Percentiles rank a stretch among this genome's conserved stretches.
These are phyloP conservation scores for Iphiclides podalirius DNA, from an alignment of 2,888 invertebrate species.

Conservation along the genomic window DNA sequence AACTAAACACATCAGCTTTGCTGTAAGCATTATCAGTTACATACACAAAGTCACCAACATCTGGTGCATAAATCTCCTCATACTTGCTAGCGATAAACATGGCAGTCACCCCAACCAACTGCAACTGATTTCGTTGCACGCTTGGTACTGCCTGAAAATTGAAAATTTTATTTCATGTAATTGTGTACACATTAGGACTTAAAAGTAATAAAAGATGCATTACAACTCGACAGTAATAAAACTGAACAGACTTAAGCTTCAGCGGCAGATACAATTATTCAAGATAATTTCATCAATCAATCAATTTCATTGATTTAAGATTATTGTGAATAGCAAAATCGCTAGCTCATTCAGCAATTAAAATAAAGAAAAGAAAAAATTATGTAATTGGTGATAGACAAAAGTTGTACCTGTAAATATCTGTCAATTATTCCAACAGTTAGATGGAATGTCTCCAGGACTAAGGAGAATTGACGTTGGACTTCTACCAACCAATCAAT, in stretches of 20 bases:
- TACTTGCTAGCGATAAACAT: slow-evolving; percentile 96
- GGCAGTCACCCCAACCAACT: slow-evolving; percentile 93
- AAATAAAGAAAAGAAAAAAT: too few species aligned
- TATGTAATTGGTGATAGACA: too few species aligned
- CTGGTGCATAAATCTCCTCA: slow-evolving; percentile 95
- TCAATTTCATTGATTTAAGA: too few species aligned
- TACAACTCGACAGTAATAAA: too few species aligned
- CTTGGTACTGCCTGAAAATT: slow-evolving; percentile 77
- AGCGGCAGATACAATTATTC: too few species aligned
- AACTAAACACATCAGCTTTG: slow-evolving; percentile 87
- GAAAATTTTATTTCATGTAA: slow-evolving; percentile 6
- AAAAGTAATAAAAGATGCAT: background rate
- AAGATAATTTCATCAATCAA: too few species aligned
- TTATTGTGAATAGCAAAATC: too few species aligned
- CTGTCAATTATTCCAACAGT: slow-evolving; percentile 93
- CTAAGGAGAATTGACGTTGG: slow-evolving; percentile 90
- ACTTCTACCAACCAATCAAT: slow-evolving; percentile 98
- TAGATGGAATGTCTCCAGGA: slow-evolving; percentile 94
- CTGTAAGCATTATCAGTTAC: slow-evolving; percentile 94
- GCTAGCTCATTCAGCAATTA: too few species aligned
- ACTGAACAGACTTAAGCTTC: too few species aligned
- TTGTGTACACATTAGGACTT: background rate
- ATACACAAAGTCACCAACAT: slow-evolving; percentile 92
- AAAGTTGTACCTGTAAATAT: slow-evolving; percentile 87
- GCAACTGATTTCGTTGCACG: slow-evolving; percentile 85